These are phyloP conservation scores for Cephus runcator DNA, from an alignment of 2,888 invertebrate genomes.

Conservation along the genomic window DNA sequence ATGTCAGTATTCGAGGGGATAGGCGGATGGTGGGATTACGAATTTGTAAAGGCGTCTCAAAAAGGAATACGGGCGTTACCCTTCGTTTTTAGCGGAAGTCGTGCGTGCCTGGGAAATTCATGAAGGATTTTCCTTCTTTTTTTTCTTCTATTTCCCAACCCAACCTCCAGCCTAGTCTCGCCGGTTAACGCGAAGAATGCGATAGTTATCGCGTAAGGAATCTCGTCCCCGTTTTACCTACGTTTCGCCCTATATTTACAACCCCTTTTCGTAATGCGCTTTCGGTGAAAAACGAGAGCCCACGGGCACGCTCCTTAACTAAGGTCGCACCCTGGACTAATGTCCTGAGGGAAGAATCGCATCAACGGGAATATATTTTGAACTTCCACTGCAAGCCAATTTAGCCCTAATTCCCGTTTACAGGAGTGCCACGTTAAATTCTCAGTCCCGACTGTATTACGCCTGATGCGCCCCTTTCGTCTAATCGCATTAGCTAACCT, in stretches of 20 bases:
- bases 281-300: not conserved
- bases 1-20: conserved; percentile 25
- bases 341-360: conserved; percentile 43
- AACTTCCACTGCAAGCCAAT: conserved; percentile 48
- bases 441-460: conserved; percentile 23
- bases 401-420: conserved; percentile 42
- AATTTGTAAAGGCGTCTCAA: conserved; percentile 16
- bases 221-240: not conserved
- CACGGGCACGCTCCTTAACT: not conserved
- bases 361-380: conserved; percentile 50
- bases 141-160: not conserved
- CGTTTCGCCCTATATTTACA: not conserved
- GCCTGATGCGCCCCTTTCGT: conserved; percentile 25
- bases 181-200: not conserved
- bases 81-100: conserved; percentile 9
- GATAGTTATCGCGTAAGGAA: not conserved
- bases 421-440: not conserved
- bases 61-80: conserved; percentile 20
- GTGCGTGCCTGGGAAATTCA: not conserved
- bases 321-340: conserved; percentile 32
- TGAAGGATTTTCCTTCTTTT: not conserved
- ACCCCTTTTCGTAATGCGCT: not conserved
- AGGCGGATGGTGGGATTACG: conserved; percentile 5
- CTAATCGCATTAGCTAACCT: not conserved
- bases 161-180: not conserved